Conservation (phyloP, 2,888 invertebrate species). For the Minunthozetes semirufus region DNA sequence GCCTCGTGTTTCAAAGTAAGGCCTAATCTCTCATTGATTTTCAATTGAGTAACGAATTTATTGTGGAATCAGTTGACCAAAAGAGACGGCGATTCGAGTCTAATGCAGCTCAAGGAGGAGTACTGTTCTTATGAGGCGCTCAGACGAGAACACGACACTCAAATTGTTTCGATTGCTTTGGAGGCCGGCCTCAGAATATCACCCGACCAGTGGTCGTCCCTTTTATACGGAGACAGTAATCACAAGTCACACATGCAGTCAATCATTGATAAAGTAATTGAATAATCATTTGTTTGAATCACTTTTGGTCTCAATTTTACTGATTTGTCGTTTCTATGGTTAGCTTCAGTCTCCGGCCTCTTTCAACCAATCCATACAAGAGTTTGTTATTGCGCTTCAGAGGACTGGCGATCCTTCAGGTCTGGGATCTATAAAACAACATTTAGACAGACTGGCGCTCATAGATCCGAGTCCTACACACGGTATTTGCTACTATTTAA, state of each 20-base stretch:
- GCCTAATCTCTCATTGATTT: neutral
- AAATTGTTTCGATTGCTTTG: constrained; percentile 95
- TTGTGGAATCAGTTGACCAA: constrained; percentile 52
- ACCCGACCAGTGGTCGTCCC: constrained; percentile 95
- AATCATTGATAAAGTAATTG: constrained; percentile 52
- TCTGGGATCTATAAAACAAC: constrained; percentile 65
- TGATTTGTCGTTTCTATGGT: constrained; percentile 15
- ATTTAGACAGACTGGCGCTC: constrained; percentile 73
- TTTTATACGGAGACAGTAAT: constrained; percentile 87
- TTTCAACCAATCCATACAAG: constrained; percentile 79
- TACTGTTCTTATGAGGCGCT: constrained; percentile 89
- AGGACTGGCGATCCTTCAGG: constrained; percentile 79
- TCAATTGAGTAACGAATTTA: neutral
- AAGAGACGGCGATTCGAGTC: constrained; percentile 87
- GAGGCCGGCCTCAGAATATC: constrained; percentile 94
- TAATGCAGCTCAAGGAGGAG: constrained; percentile 97
- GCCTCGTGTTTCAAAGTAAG: constrained; percentile 94
- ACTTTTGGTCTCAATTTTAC: neutral
- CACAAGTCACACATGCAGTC: constrained; percentile 97
- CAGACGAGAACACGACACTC: constrained; percentile 91
- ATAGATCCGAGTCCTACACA: constrained; percentile 68
- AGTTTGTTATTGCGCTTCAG: constrained; percentile 80
- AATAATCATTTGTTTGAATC: neutral
- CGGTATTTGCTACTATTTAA: constrained; percentile 51
- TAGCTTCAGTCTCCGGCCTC: constrained; percentile 85